Conservation (phyloP, 2,797 vertebrate species). For the Rhinophrynus dorsalis region DNA sequence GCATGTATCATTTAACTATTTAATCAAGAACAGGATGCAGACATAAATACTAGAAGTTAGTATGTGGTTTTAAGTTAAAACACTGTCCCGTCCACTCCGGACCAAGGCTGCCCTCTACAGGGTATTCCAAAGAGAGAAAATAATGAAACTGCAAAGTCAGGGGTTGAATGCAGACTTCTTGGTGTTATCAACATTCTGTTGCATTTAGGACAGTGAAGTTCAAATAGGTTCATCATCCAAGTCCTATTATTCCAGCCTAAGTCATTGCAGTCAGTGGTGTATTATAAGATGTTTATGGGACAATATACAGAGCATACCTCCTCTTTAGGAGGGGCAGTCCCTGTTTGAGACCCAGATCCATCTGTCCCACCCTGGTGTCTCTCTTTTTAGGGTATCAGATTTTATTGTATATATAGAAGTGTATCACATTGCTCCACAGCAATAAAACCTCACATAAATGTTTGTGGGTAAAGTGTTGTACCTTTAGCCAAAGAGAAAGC, state of each 20-base stretch:
- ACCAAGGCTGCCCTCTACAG: conserved; percentile 36
- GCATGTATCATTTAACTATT: neutral
- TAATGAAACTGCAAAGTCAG: neutral
- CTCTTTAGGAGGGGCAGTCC: too few species aligned
- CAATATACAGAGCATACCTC: too few species aligned
- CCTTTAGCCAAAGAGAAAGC: too few species aligned
- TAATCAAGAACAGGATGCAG: conserved; percentile 15
- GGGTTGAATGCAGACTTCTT: neutral
- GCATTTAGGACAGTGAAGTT: conserved; percentile 13
- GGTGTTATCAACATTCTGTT: neutral
- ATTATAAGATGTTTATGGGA: too few species aligned
- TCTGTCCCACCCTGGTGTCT: too few species aligned
- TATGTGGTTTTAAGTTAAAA: neutral
- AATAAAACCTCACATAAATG: too few species aligned
- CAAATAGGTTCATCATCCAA: conserved; percentile 8
- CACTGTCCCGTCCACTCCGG: neutral
- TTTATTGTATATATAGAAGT: too few species aligned
- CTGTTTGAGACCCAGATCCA: too few species aligned
- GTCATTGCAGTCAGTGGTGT: neutral
- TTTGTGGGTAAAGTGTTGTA: too few species aligned
- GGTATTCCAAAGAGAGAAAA: neutral
- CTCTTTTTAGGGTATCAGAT: too few species aligned
- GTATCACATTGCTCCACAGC: too few species aligned
- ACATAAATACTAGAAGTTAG: neutral
- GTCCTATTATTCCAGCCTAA: neutral